phyloP scores from a whole-genome alignment of 1,140 invertebrate genomes.

The Drosophila pseudoobscura region DNA sequence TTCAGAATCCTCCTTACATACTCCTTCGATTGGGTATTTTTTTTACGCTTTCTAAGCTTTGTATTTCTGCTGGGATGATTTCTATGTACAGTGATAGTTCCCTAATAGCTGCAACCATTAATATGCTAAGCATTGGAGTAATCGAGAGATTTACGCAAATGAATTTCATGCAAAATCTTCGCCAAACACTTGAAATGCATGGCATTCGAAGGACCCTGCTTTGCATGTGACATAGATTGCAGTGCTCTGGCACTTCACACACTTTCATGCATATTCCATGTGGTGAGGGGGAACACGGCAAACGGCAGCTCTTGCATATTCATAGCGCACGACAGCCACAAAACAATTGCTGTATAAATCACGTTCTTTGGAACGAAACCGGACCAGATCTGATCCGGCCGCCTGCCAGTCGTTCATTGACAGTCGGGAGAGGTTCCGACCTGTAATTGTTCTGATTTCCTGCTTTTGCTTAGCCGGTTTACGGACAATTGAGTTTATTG shows the following conservation, averaged over 20 bases:
- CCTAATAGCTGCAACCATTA: no score
- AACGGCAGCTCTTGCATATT: slow-evolving; percentile 29
- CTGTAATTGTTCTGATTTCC: slow-evolving; percentile 25
- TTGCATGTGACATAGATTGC: slow-evolving; percentile 67
- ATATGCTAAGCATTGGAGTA: no score
- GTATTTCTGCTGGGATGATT: no score
- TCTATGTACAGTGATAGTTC: no score
- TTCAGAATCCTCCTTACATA: no score
- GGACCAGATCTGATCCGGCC: slow-evolving; percentile 17
- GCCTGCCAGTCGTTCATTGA: slow-evolving; percentile 6
- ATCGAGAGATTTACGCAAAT: background rate
- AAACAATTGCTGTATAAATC: slow-evolving; percentile 23
- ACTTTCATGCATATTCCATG: slow-evolving; percentile 27
- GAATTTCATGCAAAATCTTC: background rate
- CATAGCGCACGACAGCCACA: slow-evolving; percentile 35
- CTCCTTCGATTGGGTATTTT: no score
- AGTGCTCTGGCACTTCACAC: slow-evolving; percentile 16
- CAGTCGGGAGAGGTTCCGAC: slow-evolving; percentile 24
- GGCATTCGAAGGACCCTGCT: slow-evolving; percentile 18
- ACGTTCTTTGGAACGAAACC: slow-evolving; percentile 28
- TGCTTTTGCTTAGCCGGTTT: slow-evolving; percentile 35
- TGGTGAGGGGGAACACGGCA: no score
- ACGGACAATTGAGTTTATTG: slow-evolving; percentile 53
- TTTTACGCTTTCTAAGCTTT: no score
- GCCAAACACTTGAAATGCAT: slow-evolving; percentile 15